A percentile compares a stretch with the other conserved stretches of the same genome.
Conservation (phyloP, 2,113 vertebrate genomes). For the Anoplopoma fimbria region DNA sequence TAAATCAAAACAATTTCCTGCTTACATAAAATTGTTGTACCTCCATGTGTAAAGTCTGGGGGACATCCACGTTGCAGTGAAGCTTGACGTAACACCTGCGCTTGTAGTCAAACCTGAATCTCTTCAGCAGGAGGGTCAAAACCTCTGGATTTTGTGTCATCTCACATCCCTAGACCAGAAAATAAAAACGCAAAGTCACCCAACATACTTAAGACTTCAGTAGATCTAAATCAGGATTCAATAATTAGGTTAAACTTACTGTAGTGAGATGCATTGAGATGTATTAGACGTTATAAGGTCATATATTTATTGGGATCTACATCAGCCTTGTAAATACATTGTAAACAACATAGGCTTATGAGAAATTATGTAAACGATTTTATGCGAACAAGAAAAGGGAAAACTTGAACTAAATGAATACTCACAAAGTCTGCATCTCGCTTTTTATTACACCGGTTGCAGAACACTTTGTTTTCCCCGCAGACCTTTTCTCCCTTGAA, state of each 20-base stretch:
- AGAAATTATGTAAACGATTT: not conserved
- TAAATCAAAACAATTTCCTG: fast-evolving
- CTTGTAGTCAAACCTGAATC: slow-evolving; percentile 70
- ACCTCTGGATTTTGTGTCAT: slow-evolving; percentile 55
- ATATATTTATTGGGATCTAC: not conserved
- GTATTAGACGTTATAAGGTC: not conserved
- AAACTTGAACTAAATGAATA: not conserved
- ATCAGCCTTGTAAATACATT: not conserved
- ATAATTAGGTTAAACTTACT: not conserved
- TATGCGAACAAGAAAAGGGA: not conserved
- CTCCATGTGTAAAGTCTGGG: slow-evolving; percentile 36
- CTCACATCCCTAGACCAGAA: slow-evolving; percentile 51
- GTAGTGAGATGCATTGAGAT: not conserved
- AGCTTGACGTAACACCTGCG: slow-evolving; percentile 65
- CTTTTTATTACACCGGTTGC: slow-evolving; percentile 62
- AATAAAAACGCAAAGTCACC: fast-evolving
- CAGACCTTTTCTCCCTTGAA: slow-evolving; percentile 51
- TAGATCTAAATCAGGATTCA: not conserved
- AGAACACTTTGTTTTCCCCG: slow-evolving; percentile 75
- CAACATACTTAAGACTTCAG: not conserved
- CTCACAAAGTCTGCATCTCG: slow-evolving; percentile 70
- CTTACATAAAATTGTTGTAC: not conserved
- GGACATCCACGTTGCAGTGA: slow-evolving; percentile 53
- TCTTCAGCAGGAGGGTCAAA: slow-evolving; percentile 78
- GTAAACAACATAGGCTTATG: not conserved